Base-by-base conservation (phyloP, 2,113 vertebrate genomes). In the Ammospiza caudacuta region DNA sequence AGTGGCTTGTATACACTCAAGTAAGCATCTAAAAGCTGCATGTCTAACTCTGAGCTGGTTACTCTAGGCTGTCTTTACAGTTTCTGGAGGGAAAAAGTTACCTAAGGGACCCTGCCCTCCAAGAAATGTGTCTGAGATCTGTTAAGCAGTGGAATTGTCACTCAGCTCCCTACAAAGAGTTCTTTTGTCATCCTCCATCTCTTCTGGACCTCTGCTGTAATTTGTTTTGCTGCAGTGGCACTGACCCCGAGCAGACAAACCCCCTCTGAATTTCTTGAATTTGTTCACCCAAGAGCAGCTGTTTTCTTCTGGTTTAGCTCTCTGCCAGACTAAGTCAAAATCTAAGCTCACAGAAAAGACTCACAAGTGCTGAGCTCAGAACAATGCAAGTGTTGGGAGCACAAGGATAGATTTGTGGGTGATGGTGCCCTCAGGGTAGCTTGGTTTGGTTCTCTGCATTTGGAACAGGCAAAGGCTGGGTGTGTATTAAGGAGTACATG, bases 401-500 rank as follows among this genome's bases (percentile, higher is more conserved):
- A 1, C 15, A 52, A 29, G 10, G 16, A 23, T 25, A 35, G 29
- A 12, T 47, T 4, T 51, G 43, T 59, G 52, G 87, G 15, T 25
- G 20, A 27, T 62, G 28, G 24, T 33, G 59, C 24, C 22, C 24
- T 35, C 57, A 10, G 67, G 18, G 12, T 27, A 29, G 6, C 27
- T n/a, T 28, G 1, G 5, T 54, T 41, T 68, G 37, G 4, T 19
- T 89, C 37, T 20, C 37, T 39, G 16, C 11, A 35, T 55, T 91
- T 58, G 81, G 57, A 8, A 28, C 37, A n/a, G 24, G 37, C 12
- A 54, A 8, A 4, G 43, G 13, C 33, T 72, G 28, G 24, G 11
- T 0, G 1, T 1, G 0, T 49, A 13, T 75, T 79, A 67, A 82
- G 20, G 23, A 75, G 8, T 1, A 59, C 11, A 54, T 35, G 8